Conservation (phyloP, 2,113 vertebrate species). For the Psilopogon haemacephalus region DNA sequence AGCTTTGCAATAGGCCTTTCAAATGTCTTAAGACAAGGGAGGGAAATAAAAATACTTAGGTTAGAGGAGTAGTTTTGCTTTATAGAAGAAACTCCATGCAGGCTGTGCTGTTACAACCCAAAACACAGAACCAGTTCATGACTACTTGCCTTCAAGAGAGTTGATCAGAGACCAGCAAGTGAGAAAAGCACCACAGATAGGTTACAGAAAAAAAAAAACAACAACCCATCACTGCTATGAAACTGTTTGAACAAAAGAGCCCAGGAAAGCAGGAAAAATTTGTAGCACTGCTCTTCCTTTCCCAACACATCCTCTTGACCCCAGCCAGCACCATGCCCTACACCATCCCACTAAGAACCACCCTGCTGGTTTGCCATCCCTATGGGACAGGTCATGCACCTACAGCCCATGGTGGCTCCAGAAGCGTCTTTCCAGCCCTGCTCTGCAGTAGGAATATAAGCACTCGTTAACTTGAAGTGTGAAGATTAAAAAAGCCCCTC, state of each 20-base stretch:
- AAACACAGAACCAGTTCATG: not conserved
- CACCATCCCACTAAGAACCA: not conserved
- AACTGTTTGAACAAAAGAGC: not conserved
- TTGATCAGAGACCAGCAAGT: accelerated
- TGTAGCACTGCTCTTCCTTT: accelerated
- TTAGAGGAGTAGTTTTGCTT: not conserved
- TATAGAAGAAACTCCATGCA: not conserved
- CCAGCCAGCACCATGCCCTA: not conserved
- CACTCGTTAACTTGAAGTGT: not conserved
- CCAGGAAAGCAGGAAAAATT: accelerated
- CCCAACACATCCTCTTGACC: not conserved
- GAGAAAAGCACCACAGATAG: accelerated
- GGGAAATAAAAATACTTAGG: too few relatives aligned
- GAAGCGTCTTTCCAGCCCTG: not conserved
- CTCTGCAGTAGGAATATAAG: not conserved
- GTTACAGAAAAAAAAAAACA: not conserved
- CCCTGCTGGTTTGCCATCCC: not conserved
- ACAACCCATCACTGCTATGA: accelerated
- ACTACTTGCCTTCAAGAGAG: not conserved
- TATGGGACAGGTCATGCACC: too few relatives aligned
- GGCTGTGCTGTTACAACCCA: accelerated
- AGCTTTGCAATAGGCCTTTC: not conserved
- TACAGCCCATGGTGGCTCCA: accelerated
- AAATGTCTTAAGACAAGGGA: not conserved
- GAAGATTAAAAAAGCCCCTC: not conserved